Evolutionary conservation across 2,113 vertebrate species (phyloP), one percentile per base, ranked within the genome.

Genomic region (Lamprotornis superbus): DNA sequence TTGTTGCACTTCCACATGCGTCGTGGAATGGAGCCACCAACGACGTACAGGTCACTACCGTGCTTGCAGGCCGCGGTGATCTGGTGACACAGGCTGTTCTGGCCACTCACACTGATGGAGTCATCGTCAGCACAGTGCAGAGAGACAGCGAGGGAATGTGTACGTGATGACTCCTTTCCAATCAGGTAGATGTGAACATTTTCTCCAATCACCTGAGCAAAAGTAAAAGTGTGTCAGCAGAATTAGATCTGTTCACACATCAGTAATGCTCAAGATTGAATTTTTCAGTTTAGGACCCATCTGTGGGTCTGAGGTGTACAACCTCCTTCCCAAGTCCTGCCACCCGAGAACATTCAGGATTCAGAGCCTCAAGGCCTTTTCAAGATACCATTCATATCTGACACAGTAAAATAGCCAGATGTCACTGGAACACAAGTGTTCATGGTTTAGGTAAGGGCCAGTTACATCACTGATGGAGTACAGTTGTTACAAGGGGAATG

Each of bases 1-100:
- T 99, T 99, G 98, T 99, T 99, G 97, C 99, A 99, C 89, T 99
- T 99, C 99, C 99, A 99, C 99, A 99, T 99, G 91, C 99, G 99
- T 2, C 99, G 98, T 4, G 99, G 99, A 59, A 99, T 99, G 75
- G 99, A 99, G 35, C 99, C 99, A 7, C 99, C 99, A 2, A 99
- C 99, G 9, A 99, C 99, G 0, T 99, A 99, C 11, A 99, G 98
- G 98, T 99, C 99, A 0, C 98, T 98, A 0, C 99, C 99, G 0
- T 99, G 99, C 96, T 99, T 99, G 98, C 99, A 99, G 93, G 99
- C 99, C 0, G 99, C 99, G 0, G 99, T 99, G 98, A 99, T 99
- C 98, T 99, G 99, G 97, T 99, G 99, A 63, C 99, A 99, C 90
- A 99, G 95, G 94, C 99, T 99, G 97, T 99, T 99, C 95, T 99